Base-by-base conservation (phyloP, 2,888 invertebrate species). In the Athalia circularis region DNA sequence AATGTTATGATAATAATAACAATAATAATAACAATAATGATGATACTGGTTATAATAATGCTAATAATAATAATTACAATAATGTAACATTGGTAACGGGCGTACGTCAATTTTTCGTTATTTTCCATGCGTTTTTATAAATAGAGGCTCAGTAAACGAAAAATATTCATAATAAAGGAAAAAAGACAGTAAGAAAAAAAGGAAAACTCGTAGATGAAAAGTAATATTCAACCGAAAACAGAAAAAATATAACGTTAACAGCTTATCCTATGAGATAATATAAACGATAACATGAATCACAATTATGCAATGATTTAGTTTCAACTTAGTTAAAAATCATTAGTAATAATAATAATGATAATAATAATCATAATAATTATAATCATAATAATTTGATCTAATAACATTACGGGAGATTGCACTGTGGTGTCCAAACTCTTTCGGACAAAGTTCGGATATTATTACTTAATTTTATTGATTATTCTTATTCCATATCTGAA, bases 1-100 rank as follows among this genome's bases (percentile, higher is more conserved):
- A 89, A 87, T 88, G 29, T 29, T 29, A 62, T 62, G 13, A 94
- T 94, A 94, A 94, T 94, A 93, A 94, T 94, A 94, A 94, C 94
- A 94, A 92, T 89, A 91, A 92, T 91, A 90, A 91, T 92, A 93
- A 92, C 93, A 93, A 92, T 92, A 92, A 92, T 93, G 92, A 93
- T 93, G 88, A 87, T 86, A 89, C 29, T 29, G 86, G 48, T 72
- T 59, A 94, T 94, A 94, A 94, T 94, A 94, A 92, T 89, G 91
- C 92, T 91, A 90, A 91, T 92, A 92, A 92, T 90, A 92, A 92
- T 91, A 92, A 89, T 90, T 90, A 90, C 90, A 91, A 90, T 89
- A 89, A 87, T 88, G 84, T 86, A 87, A 88, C 88, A 88, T 87
- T 89, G 88, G 88, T 88, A 89, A 89, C 88, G 87, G 85, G 86